Percentiles rank a stretch among this genome's conserved stretches.
phyloP scores from a whole-genome alignment of 2,888 invertebrate genomes.

The Icerya purchasi region DNA sequence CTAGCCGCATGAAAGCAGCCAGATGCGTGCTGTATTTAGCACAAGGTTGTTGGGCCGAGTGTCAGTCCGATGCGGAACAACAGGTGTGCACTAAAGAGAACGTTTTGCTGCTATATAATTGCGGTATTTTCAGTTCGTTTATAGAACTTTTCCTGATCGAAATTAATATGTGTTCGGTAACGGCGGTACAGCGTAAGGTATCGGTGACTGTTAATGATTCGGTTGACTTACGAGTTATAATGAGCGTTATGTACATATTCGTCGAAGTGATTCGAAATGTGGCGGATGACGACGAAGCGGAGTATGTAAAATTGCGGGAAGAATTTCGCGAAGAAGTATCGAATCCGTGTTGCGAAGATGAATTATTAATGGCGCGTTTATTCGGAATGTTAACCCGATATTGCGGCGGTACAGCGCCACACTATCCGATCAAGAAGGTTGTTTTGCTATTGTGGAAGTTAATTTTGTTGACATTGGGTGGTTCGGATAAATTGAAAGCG shows the following conservation, averaged over 20 bases:
- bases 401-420: constrained; percentile 85
- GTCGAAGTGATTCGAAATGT: constrained; percentile 70
- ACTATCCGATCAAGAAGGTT: constrained; percentile 97
- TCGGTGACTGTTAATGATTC: constrained; percentile 77
- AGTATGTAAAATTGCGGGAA: constrained; percentile 29
- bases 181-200: constrained; percentile 43
- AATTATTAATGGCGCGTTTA: constrained; percentile 65
- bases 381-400: constrained; percentile 91
- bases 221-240: constrained; percentile 68
- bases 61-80: constrained; percentile 79
- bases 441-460: constrained; percentile 88
- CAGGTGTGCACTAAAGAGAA: constrained; percentile 62
- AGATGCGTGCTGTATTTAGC: constrained; percentile 79
- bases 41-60: constrained; percentile 73
- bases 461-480: constrained; percentile 75
- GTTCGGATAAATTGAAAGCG: constrained; percentile 59
- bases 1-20: constrained; percentile 67
- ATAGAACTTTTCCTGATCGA: constrained; percentile 47
- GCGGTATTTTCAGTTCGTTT: constrained; percentile 74
- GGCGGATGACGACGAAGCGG: constrained; percentile 4
- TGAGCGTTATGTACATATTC: constrained; percentile 83
- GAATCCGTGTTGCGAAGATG: constrained; percentile 46
- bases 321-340: constrained; percentile 37
- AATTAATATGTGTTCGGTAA: constrained; percentile 2
- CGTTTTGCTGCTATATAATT: constrained; percentile 65